A percentile compares a stretch with the other conserved stretches of the same genome.
Evolutionary conservation across 2,797 vertebrate genomes (phyloP).

Genomic region (Scarus forsteni): DNA sequence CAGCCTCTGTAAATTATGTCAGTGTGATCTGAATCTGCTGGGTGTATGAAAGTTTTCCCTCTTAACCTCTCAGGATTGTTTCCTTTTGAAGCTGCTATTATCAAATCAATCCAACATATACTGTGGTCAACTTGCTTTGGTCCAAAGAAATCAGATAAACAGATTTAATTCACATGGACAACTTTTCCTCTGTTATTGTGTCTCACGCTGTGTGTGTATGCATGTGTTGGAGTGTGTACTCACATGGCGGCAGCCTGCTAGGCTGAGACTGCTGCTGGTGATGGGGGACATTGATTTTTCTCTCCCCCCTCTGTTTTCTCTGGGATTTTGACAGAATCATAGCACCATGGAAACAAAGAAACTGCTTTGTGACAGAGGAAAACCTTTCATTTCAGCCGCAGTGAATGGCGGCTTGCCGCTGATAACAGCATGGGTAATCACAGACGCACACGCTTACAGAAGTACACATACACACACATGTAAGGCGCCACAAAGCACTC

Average conservation of each 20-base stretch:
- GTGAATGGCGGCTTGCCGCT: slow-evolving; percentile 78
- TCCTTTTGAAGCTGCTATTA: slow-evolving; percentile 29
- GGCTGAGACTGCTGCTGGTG: slow-evolving; percentile 68
- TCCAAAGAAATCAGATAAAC: slow-evolving; percentile 40
- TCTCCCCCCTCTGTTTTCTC: slow-evolving; percentile 84
- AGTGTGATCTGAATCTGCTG: slow-evolving; percentile 10
- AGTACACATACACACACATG: slow-evolving; percentile 19
- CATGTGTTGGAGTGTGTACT: slow-evolving; percentile 53
- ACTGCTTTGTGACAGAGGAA: slow-evolving; percentile 85
- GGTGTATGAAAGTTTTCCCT: slow-evolving; percentile 11
- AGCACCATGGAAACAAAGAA: slow-evolving; percentile 93
- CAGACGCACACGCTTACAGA: slow-evolving; percentile 15
- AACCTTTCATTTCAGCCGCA: slow-evolving; percentile 80
- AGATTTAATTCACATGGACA: slow-evolving; percentile 30
- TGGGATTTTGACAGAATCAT: slow-evolving; percentile 98
- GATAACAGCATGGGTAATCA: slow-evolving; percentile 85
- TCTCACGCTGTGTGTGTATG: slow-evolving; percentile 45
- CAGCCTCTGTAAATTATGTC: slow-evolving; percentile 20
- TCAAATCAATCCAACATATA: slow-evolving; percentile 22
- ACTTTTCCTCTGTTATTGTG: slow-evolving; percentile 41
- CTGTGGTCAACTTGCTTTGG: slow-evolving; percentile 13
- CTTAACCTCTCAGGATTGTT: slow-evolving; percentile 16
- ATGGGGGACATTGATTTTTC: slow-evolving; percentile 96
- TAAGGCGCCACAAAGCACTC: slow-evolving; percentile 48
- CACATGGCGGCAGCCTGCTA: slow-evolving; percentile 66